Percentiles rank a stretch among this genome's conserved stretches.
Conservation (phyloP, 2,797 vertebrate species). For the Thaleichthys pacificus region DNA sequence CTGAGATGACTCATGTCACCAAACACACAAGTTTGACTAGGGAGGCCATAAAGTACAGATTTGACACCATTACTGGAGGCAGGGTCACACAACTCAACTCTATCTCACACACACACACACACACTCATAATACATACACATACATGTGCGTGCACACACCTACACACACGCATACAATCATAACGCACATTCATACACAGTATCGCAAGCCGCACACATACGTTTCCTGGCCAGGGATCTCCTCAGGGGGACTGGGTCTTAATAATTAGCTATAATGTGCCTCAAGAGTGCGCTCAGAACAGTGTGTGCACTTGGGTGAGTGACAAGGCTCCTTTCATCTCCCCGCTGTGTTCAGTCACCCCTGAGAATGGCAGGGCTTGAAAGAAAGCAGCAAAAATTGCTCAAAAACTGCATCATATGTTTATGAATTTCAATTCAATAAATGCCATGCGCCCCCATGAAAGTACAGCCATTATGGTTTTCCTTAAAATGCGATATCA, state of each 20-base stretch:
- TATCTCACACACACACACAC: not conserved
- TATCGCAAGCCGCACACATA: constrained; percentile 20
- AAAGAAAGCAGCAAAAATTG: constrained; percentile 28
- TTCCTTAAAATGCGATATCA: not conserved
- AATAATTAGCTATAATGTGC: constrained; percentile 47
- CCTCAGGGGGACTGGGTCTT: constrained; percentile 28
- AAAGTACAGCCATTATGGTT: constrained; percentile 14
- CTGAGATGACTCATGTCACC: constrained; percentile 11
- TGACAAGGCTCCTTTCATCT: constrained; percentile 32
- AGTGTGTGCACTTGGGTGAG: constrained; percentile 38
- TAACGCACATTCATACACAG: not conserved
- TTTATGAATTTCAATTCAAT: constrained; percentile 34
- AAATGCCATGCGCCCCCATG: constrained; percentile 11
- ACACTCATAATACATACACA: not conserved
- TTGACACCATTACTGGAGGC: constrained; percentile 36
- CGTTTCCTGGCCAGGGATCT: constrained; percentile 18
- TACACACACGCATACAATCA: not conserved
- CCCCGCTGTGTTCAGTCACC: constrained; percentile 20
- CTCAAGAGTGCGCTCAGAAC: constrained; percentile 38
- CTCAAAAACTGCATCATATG: constrained; percentile 23
- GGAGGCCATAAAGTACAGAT: constrained; percentile 27
- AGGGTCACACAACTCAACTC: constrained; percentile 20
- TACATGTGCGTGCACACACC: not conserved
- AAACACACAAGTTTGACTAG: constrained; percentile 19
- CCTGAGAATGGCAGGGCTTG: constrained; percentile 21